Base-by-base conservation (phyloP, 2,888 invertebrate species). In the Drosophila meridiana region DNA sequence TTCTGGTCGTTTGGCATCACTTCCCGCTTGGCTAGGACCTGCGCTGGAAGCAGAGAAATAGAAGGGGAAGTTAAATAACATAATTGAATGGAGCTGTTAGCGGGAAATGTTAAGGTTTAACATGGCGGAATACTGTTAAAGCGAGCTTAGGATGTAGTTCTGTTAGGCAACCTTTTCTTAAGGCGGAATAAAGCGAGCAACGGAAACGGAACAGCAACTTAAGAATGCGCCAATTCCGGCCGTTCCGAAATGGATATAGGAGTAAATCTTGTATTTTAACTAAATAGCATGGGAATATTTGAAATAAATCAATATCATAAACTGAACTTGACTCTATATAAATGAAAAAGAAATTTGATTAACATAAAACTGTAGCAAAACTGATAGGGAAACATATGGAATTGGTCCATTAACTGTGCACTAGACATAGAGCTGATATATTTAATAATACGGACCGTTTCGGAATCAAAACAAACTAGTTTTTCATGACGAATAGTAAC, bases 41-140 rank as follows among this genome's bases (percentile, higher is more conserved):
- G 90, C 70, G 89, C 90, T 90, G 80, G 78, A 89, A 86, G n/a
- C 82, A 89, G 82, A 20, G 61, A 52, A 56, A 36, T 4, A 26
- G 20, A 20, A 20, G 20, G 28, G 6, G 26, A 52, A 36, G 34
- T 36, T 36, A 42, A 42, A n/a, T 42, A 42, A 30, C 56, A 42
- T 42, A 56, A 42, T 55, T 43, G 58, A 40, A 45, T 40, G 32
- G 4, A 65, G 50, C 50, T 26, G 26, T 45, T 20, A 26, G 32
- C 14, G 28, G 20, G 11, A 52, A 11, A 36, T 52, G 48, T 50
- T 32, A 20, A 6, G 14, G 20, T 9, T 34, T 52, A 4, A 53
- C 32, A 28, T 38, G 28, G 14, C 36, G 4, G 14, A 14, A 38
- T 26, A n/a, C 28, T 38, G 40, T 14, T 55, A 28, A 28, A 9